phyloP scores from a whole-genome alignment of 2,113 vertebrate species.

The Pleuronectes platessa region DNA sequence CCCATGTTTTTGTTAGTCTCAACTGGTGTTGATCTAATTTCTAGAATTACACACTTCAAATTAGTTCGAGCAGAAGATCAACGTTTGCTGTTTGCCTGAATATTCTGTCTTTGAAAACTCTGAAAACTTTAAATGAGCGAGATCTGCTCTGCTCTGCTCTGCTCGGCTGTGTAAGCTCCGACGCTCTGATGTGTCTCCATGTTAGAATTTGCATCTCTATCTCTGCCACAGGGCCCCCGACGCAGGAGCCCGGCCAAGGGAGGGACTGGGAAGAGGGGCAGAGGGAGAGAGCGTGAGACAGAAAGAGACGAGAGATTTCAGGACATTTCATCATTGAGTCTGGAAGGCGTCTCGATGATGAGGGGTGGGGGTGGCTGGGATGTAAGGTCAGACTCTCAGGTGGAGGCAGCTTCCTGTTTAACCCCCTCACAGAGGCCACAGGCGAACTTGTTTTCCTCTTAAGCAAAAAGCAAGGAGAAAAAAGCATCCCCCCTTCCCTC shows the following conservation, averaged over 20 bases:
- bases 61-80: neutral
- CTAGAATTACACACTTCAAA: constrained; percentile 7
- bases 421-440: constrained; percentile 39
- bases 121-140: constrained; percentile 10
- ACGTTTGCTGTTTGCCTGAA: neutral
- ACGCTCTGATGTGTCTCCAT: constrained; percentile 23
- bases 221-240: constrained; percentile 35
- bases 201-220: constrained; percentile 58
- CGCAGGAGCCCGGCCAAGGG: constrained; percentile 32
- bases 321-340: constrained; percentile 72
- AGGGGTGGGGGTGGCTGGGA: constrained; percentile 10
- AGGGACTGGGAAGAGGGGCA: constrained; percentile 44
- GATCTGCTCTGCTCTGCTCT: neutral
- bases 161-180: neutral
- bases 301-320: constrained; percentile 58
- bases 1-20: neutral
- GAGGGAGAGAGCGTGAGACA: constrained; percentile 11
- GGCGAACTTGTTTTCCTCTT: constrained; percentile 51
- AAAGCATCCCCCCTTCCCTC: constrained; percentile 9
- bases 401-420: constrained; percentile 32
- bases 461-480: constrained; percentile 8
- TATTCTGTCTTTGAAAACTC: constrained; percentile 1
- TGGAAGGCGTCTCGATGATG: constrained; percentile 36
- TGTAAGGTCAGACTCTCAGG: constrained; percentile 44
- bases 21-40: constrained; percentile 7